Percentiles rank a stretch among this genome's conserved stretches.
These are phyloP conservation scores for Pedetes capensis DNA, from an alignment of 2,113 vertebrate genomes.

Conservation along the genomic window DNA sequence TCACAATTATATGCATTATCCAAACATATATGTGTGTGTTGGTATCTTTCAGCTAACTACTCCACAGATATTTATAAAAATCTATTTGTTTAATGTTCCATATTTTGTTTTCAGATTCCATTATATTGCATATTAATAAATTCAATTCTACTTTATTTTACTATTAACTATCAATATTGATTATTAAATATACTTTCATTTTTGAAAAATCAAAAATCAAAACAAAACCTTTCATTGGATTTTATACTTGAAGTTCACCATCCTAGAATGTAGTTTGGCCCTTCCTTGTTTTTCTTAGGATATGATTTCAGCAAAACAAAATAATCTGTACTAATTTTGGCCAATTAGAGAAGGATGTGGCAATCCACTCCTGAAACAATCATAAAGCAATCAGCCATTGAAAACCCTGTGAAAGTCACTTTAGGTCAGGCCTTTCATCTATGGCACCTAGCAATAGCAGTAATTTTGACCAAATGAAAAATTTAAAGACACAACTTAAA, in stretches of 20 bases:
- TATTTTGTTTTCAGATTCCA: neutral
- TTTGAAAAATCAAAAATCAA: neutral
- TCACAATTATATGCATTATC: neutral
- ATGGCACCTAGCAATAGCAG: too few species aligned
- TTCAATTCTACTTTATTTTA: neutral
- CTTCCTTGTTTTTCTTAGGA: neutral
- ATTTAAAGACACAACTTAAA: neutral
- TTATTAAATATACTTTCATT: neutral
- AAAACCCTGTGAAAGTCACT: too few species aligned
- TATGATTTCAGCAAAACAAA: neutral
- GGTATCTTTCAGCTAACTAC: neutral
- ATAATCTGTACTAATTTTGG: too few species aligned
- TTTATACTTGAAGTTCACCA: neutral
- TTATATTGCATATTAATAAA: neutral
- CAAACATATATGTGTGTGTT: neutral
- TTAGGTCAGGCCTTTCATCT: too few species aligned
- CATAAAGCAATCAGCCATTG: too few species aligned
- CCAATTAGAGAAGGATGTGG: too few species aligned
- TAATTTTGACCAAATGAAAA: neutral
- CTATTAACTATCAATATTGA: neutral
- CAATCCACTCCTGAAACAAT: too few species aligned
- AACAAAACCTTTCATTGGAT: neutral
- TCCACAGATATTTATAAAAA: neutral
- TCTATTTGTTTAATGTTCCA: neutral
- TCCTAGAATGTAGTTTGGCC: neutral